These are phyloP conservation scores for Reticulitermes speratus DNA, from an alignment of 1,140 invertebrate genomes.

Conservation along the genomic window DNA sequence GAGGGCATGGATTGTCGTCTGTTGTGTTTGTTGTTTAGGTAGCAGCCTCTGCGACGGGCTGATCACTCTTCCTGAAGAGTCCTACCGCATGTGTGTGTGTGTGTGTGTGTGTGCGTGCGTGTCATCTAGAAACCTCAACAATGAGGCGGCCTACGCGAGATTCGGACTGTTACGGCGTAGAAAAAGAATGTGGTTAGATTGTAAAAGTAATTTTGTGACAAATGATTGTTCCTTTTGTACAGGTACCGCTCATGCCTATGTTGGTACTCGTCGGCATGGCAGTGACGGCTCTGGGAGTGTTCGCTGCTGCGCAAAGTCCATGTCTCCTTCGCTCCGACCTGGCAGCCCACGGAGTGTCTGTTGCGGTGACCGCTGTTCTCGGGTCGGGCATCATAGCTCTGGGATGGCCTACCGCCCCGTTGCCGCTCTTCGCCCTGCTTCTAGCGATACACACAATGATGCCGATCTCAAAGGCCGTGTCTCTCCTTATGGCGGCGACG, in stretches of 20 bases:
- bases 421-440: constrained; percentile 64
- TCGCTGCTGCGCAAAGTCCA: constrained; percentile 53
- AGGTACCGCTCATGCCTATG: constrained; percentile 44
- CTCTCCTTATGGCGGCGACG: constrained; percentile 57
- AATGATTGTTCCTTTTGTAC: background rate
- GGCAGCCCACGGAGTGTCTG: constrained; percentile 52
- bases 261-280: constrained; percentile 51
- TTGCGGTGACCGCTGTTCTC: constrained; percentile 51
- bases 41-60: too few relatives aligned
- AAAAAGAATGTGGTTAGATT: background rate
- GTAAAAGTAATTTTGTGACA: background rate
- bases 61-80: too few relatives aligned
- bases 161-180: too few relatives aligned
- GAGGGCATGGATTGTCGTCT: too few relatives aligned
- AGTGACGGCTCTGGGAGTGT: constrained; percentile 49
- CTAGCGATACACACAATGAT: constrained; percentile 71
- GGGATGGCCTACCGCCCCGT: constrained; percentile 56
- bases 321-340: constrained; percentile 54
- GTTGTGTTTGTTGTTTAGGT: too few relatives aligned
- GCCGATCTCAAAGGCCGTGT: constrained; percentile 62
- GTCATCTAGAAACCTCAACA: too few relatives aligned
- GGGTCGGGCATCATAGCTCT: constrained; percentile 52
- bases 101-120: too few relatives aligned
- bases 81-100: too few relatives aligned
- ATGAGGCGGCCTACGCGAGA: too few relatives aligned